Conservation (phyloP, 2,113 vertebrate genomes). For the Capreolus pygargus region DNA sequence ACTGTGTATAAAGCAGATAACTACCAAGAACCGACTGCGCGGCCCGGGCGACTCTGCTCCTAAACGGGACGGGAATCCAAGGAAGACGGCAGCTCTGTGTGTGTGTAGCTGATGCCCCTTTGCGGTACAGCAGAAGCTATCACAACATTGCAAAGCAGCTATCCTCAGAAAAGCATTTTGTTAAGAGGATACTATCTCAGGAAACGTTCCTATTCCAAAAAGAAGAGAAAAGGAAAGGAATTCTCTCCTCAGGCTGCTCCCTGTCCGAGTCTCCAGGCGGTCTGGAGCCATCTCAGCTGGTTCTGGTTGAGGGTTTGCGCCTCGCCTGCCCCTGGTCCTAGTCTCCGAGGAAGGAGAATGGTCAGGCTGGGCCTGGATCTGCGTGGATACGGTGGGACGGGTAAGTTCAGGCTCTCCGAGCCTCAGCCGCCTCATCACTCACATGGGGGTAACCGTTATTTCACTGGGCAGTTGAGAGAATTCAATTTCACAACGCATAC, state of each 20-base stretch:
- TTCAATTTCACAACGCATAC: background rate
- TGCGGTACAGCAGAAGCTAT: background rate
- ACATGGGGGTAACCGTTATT: background rate
- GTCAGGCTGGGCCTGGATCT: background rate
- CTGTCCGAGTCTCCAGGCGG: fast-evolving
- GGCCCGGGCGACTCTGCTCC: background rate
- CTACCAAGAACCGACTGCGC: fast-evolving
- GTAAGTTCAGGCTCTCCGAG: background rate
- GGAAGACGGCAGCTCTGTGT: background rate
- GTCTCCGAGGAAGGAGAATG: background rate
- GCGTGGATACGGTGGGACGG: fast-evolving
- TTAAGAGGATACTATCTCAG: background rate
- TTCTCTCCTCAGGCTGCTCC: background rate
- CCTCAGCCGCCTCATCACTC: background rate
- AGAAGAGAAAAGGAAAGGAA: background rate
- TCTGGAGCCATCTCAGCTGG: background rate
- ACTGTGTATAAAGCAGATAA: background rate
- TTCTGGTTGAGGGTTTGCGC: background rate
- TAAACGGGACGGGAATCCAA: background rate
- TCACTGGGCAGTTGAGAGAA: background rate
- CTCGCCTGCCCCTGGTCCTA: background rate
- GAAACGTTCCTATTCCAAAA: background rate
- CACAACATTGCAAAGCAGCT: background rate
- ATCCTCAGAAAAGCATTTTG: background rate
- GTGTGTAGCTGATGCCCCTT: fast-evolving